phyloP scores from a whole-genome alignment of 2,888 invertebrate genomes.

The Tiliacea aurago region DNA sequence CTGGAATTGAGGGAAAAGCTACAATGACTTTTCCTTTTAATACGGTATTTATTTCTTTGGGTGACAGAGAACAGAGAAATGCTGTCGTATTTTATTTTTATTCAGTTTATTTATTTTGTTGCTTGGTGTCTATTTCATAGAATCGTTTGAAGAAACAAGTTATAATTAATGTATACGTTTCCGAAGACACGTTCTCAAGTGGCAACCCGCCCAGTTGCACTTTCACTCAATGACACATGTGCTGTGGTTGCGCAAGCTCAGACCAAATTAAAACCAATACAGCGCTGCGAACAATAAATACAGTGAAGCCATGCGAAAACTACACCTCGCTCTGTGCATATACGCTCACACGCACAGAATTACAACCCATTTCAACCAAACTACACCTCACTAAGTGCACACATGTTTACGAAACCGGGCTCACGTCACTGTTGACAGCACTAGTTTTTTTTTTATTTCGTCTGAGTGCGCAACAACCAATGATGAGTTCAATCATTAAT shows the following conservation, averaged over 20 bases:
- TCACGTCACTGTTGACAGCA: too few species aligned
- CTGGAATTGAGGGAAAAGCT: not conserved
- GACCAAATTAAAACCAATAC: too few species aligned
- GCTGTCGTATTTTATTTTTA: not conserved
- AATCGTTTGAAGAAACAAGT: not conserved
- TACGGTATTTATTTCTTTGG: not conserved
- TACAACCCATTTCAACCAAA: too few species aligned
- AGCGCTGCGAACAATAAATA: too few species aligned
- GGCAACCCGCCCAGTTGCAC: constrained; percentile 31
- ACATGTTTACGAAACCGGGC: too few species aligned
- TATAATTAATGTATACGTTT: not conserved
- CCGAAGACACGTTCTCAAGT: constrained; percentile 15
- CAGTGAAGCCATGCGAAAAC: too few species aligned
- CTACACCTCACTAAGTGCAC: too few species aligned
- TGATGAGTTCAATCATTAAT: constrained; percentile 27
- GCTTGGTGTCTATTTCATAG: too few species aligned
- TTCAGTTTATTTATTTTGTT: not conserved
- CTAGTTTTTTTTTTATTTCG: too few species aligned
- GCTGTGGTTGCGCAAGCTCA: constrained; percentile 34
- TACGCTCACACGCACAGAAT: too few species aligned
- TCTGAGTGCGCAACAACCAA: not conserved
- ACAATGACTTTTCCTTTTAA: constrained; percentile 6
- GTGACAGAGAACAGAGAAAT: too few species aligned
- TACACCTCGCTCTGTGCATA: too few species aligned
- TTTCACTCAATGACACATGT: constrained; percentile 51